Conservation (phyloP, 23 tunicate genomes). For the Trididemnum clinides region DNA sequence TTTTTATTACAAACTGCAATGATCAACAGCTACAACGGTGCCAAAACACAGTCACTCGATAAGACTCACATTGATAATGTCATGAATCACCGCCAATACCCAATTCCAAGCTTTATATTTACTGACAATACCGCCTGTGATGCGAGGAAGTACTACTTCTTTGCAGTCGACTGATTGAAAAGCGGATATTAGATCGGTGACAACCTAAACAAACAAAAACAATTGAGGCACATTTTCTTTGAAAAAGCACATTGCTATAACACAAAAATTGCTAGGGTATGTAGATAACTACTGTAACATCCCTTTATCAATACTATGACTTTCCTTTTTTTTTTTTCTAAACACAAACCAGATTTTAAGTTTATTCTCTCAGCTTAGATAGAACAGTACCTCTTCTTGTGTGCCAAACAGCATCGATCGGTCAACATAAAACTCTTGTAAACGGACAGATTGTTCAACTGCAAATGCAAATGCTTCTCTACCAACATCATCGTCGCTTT, state of each 20-base stretch:
- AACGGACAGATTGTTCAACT: conserved; percentile 57
- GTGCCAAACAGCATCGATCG: conserved; percentile 55
- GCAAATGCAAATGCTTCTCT: conserved; percentile 69
- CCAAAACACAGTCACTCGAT: too few relatives aligned
- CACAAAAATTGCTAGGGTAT: too few relatives aligned
- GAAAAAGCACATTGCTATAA: too few relatives aligned
- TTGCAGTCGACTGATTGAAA: conserved; percentile 72
- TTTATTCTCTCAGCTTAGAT: too few relatives aligned
- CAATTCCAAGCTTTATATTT: conserved; percentile 67
- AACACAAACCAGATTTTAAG: too few relatives aligned
- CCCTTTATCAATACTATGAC: too few relatives aligned
- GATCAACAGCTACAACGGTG: too few relatives aligned
- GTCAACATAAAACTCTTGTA: conserved; percentile 45
- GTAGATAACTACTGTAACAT: too few relatives aligned
- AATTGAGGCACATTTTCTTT: too few relatives aligned
- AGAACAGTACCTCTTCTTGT: conserved; percentile 76
- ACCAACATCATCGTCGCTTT: conserved; percentile 50
- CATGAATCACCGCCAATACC: conserved; percentile 21
- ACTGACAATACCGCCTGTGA: conserved; percentile 62
- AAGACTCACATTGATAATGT: conserved; percentile 54
- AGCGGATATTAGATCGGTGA: conserved; percentile 61
- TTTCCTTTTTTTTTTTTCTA: too few relatives aligned
- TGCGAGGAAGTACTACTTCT: conserved; percentile 58
- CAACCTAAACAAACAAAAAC: conserved; percentile 63
- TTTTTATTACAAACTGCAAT: too few relatives aligned